Evolutionary conservation across 2,113 vertebrate genomes (phyloP).

Genomic region (Boleophthalmus pectinirostris): DNA sequence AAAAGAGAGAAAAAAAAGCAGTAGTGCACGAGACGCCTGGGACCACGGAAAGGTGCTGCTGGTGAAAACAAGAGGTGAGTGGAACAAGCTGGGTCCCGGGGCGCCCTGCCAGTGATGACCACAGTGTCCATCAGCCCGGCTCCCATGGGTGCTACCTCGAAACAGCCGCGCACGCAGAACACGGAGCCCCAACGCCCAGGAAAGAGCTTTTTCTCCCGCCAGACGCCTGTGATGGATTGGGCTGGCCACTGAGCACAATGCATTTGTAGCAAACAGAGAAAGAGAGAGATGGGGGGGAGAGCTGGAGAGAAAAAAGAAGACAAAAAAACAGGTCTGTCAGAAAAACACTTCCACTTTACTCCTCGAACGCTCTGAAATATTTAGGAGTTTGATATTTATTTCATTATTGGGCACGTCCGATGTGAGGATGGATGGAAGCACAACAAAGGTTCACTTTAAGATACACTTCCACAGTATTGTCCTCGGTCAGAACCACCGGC

Average conservation of each 20-base stretch:
- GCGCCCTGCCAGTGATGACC: slow-evolving; percentile 73
- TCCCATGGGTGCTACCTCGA: slow-evolving; percentile 75
- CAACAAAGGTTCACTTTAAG: slow-evolving; percentile 50
- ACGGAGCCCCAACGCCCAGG: slow-evolving; percentile 69
- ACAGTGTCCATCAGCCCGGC: slow-evolving; percentile 76
- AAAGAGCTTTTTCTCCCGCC: slow-evolving; percentile 80
- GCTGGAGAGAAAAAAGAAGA: neutral
- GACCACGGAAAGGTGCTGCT: slow-evolving; percentile 59
- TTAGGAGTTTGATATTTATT: slow-evolving; percentile 72
- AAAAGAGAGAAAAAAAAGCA: neutral
- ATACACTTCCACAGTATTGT: neutral
- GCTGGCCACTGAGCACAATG: slow-evolving; percentile 70
- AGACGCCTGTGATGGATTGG: slow-evolving; percentile 77
- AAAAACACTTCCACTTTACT: slow-evolving; percentile 79
- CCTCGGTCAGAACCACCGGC: neutral
- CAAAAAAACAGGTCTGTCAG: slow-evolving; percentile 60
- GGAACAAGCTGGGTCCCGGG: slow-evolving; percentile 67
- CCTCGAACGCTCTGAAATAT: slow-evolving; percentile 76
- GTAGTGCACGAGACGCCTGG: slow-evolving; percentile 58
- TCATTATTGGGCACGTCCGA: slow-evolving; percentile 67
- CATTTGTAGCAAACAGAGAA: slow-evolving; percentile 65
- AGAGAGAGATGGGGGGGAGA: neutral
- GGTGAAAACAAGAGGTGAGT: slow-evolving; percentile 68
- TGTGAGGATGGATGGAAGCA: slow-evolving; percentile 63
- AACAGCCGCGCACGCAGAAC: slow-evolving; percentile 77